phyloP scores from a whole-genome alignment of 2,888 invertebrate species.

The Drosophila lacicola region DNA sequence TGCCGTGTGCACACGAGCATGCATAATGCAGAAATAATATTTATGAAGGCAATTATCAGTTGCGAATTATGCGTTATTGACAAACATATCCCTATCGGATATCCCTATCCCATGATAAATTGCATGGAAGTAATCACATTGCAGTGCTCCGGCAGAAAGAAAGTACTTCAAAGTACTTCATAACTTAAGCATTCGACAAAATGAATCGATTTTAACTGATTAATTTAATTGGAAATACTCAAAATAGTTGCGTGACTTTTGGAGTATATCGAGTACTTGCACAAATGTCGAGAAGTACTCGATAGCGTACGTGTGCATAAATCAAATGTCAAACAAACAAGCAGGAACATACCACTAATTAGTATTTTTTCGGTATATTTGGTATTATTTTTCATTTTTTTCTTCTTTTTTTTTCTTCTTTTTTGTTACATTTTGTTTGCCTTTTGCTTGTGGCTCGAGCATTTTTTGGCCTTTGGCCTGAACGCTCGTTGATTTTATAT shows the following conservation, averaged over 20 bases:
- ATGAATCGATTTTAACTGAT: too few species aligned
- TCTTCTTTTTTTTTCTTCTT: not conserved
- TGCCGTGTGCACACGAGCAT: conserved; percentile 14
- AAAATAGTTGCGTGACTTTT: too few species aligned
- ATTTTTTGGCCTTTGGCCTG: conserved; percentile 25
- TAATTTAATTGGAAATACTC: too few species aligned
- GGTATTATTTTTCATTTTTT: not conserved
- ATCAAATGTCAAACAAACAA: too few species aligned
- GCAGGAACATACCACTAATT: too few species aligned
- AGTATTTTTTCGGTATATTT: not conserved
- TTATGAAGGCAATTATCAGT: conserved; percentile 23
- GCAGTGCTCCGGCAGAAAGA: too few species aligned
- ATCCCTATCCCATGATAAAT: not conserved
- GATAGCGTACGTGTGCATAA: not conserved
- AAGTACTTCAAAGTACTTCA: not conserved
- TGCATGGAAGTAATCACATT: not conserved
- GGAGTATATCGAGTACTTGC: too few species aligned
- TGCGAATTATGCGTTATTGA: not conserved
- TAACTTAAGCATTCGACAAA: not conserved
- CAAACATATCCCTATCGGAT: conserved; percentile 4
- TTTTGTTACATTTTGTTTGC: not conserved
- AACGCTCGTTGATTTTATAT: conserved; percentile 36
- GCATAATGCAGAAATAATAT: conserved; percentile 29
- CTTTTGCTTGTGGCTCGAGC: conserved; percentile 12
- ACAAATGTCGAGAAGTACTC: not conserved